Conservation (phyloP, 2,113 vertebrate species). For the Collichthys lucidus region DNA sequence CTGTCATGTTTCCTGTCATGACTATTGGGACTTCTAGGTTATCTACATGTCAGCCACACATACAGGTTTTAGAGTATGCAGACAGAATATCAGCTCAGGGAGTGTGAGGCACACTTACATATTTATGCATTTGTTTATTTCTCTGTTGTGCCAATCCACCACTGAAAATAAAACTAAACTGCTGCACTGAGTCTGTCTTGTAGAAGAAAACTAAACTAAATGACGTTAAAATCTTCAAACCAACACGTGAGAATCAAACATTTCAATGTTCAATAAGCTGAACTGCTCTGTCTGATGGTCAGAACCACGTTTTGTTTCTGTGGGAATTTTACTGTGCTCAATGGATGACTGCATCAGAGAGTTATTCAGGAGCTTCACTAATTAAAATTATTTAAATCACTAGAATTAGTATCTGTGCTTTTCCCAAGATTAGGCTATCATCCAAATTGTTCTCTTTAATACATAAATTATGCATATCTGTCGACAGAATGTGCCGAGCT, state of each 20-base stretch:
- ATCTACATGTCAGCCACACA: neutral
- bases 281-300: neutral
- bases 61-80: neutral
- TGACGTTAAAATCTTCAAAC: neutral
- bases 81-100: neutral
- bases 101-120: neutral
- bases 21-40: neutral
- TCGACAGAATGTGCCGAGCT: constrained; percentile 11
- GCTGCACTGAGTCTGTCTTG: neutral
- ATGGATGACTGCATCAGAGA: constrained; percentile 40
- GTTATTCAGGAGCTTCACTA: constrained; percentile 36
- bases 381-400: constrained; percentile 58
- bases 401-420: constrained; percentile 44
- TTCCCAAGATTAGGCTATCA: constrained; percentile 36
- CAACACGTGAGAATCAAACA: neutral
- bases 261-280: neutral
- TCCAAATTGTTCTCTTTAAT: constrained; percentile 39
- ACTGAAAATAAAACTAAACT: neutral
- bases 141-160: neutral
- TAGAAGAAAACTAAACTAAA: neutral
- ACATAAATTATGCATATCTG: constrained; percentile 52
- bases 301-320: constrained; percentile 5
- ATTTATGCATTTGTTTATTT: neutral
- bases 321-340: constrained; percentile 26
- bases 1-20: neutral